phyloP scores from a whole-genome alignment of 1,140 invertebrate species.

The Drosophila dunni region DNA sequence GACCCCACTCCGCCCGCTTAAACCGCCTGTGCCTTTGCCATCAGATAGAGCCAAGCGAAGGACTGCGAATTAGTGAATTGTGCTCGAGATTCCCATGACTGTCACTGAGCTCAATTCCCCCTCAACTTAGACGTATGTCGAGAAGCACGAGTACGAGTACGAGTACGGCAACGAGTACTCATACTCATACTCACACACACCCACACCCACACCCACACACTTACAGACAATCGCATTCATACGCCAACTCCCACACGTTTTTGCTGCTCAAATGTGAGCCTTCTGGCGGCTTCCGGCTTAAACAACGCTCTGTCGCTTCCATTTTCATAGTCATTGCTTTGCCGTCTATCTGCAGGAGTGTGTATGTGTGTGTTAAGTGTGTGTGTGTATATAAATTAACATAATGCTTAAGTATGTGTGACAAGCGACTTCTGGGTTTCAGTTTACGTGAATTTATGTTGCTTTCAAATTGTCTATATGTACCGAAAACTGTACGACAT shows the following conservation, averaged over 20 bases:
- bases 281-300: constrained; percentile 72
- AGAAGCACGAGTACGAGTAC: constrained; percentile 7
- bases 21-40: constrained; percentile 15
- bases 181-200: constrained; percentile 1
- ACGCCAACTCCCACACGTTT: constrained; percentile 42
- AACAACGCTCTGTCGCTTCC: constrained; percentile 78
- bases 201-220: no score
- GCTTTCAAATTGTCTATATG: constrained; percentile 70
- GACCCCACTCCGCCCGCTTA: neutral
- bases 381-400: constrained; percentile 74
- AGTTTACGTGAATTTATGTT: constrained; percentile 77
- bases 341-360: constrained; percentile 13
- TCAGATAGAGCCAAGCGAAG: constrained; percentile 54
- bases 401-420: constrained; percentile 82
- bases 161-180: neutral
- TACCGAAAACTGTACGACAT: constrained; percentile 10
- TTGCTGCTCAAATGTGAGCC: constrained; percentile 39
- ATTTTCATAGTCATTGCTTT: constrained; percentile 70
- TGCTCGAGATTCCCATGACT: constrained; percentile 70
- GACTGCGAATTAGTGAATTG: constrained; percentile 68
- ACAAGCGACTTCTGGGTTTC: constrained; percentile 79
- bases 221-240: constrained; percentile 40
- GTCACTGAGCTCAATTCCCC: constrained; percentile 42
- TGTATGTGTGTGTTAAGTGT: constrained; percentile 14
- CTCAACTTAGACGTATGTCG: constrained; percentile 6